Percentiles rank a stretch among this genome's conserved stretches.
Conservation (phyloP, 2,113 vertebrate species). For the Oryzias celebensis region DNA sequence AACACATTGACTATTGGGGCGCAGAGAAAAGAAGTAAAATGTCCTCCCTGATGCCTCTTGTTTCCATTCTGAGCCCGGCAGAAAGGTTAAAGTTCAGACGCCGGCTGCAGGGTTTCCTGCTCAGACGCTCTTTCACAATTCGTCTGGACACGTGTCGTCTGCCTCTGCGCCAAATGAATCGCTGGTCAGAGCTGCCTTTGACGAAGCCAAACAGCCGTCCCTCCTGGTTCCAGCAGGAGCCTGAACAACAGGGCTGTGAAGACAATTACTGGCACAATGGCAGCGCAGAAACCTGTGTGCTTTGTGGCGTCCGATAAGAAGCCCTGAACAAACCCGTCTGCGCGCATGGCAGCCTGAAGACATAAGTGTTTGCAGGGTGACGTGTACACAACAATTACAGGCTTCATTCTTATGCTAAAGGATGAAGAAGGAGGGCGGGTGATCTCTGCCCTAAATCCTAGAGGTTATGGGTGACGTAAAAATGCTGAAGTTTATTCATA, state of each 20-base stretch:
- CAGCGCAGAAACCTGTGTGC: slow-evolving; percentile 28
- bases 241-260: slow-evolving; percentile 31
- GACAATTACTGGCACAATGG: slow-evolving; percentile 48
- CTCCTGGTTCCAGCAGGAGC: slow-evolving; percentile 18
- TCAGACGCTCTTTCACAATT: slow-evolving; percentile 29
- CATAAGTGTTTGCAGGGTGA: slow-evolving; percentile 41
- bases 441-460: too few relatives aligned
- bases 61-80: neutral
- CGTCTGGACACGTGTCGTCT: slow-evolving; percentile 12
- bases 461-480: too few relatives aligned
- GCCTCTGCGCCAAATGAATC: slow-evolving; percentile 10
- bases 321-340: slow-evolving; percentile 46
- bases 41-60: neutral
- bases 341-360: slow-evolving; percentile 50
- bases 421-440: too few relatives aligned
- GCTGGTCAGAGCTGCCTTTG: slow-evolving; percentile 4
- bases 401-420: slow-evolving; percentile 51
- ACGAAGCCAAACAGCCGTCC: slow-evolving; percentile 3
- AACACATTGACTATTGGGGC: neutral
- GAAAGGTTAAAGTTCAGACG: too few relatives aligned
- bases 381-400: slow-evolving; percentile 60
- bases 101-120: neutral
- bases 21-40: neutral
- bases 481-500: too few relatives aligned
- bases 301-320: slow-evolving; percentile 50